phyloP scores from a whole-genome alignment of 2,797 vertebrate species.

The Merluccius polli region DNA sequence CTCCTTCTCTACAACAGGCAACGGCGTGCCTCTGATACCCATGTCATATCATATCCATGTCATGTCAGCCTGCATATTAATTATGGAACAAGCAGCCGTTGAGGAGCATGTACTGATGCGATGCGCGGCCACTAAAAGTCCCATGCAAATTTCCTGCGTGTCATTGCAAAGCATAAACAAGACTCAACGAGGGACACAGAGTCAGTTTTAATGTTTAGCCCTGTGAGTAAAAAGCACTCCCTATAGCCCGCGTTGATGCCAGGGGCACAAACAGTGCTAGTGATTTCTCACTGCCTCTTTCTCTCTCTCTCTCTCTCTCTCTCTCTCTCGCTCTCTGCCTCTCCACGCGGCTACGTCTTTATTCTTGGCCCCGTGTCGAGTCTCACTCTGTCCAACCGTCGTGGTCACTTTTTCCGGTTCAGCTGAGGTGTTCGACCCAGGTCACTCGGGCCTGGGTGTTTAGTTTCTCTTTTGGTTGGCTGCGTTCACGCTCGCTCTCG shows the following conservation, averaged over 20 bases:
- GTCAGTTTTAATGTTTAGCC: constrained; percentile 50
- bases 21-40: constrained; percentile 64
- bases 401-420: constrained; percentile 54
- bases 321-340: constrained; percentile 29
- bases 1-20: constrained; percentile 8
- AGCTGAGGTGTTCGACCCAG: constrained; percentile 49
- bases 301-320: constrained; percentile 24
- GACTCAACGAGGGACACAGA: constrained; percentile 56
- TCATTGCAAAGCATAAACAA: constrained; percentile 50
- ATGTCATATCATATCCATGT: constrained; percentile 74
- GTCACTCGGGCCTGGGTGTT: constrained; percentile 32
- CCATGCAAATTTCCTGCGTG: constrained; percentile 43
- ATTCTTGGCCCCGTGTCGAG: constrained; percentile 16
- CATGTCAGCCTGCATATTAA: constrained; percentile 67
- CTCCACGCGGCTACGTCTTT: constrained; percentile 22
- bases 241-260: constrained; percentile 42
- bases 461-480: constrained; percentile 30
- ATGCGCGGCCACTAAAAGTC: constrained; percentile 40
- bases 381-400: constrained; percentile 37
- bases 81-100: constrained; percentile 61
- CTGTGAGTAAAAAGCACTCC: constrained; percentile 59
- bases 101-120: constrained; percentile 52
- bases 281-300: constrained; percentile 15
- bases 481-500: constrained; percentile 13
- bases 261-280: constrained; percentile 25